Base-by-base conservation (phyloP, 2,797 vertebrate species). In the Spheniscus humboldti region DNA sequence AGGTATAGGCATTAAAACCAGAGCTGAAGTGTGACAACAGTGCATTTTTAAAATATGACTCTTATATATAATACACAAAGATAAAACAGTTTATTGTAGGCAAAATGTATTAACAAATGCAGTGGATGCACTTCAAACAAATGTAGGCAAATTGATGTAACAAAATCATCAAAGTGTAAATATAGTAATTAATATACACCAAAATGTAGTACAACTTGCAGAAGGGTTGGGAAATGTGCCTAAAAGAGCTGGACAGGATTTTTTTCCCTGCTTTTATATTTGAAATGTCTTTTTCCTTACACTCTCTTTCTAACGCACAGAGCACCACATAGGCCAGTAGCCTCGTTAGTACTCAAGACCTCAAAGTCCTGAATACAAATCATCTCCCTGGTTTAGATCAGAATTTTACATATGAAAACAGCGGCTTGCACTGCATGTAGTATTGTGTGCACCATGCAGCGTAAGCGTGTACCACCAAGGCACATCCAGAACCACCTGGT, bases 381-480 rank as follows among this genome's bases (percentile, higher is more conserved):
- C 4, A n/a, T 10, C 33, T 78, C 30, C 72, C 56, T 50, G 20
- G 31, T 73, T 81, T 73, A 66, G 37, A 56, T 45, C n/a, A 50
- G 66, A 47, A 59, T 55, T 88, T 81, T 45, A 45, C 28, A 33
- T 25, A 59, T 5, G 18, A 37, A 83, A 63, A 39, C 28, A 87
- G 73, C 12, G 5, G 27, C 41, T 83, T 66, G 28, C 68, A 28
- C 13, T 24, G 68, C 19, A 9, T 18, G 11, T 52, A 18, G 7
- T 53, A 27, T 48, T 12, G 0, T 10, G 28, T 47, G 19, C 56
- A 39, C 53, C 30, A 6, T 12, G 18, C 53, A 77, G 25, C 41
- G 9, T 25, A 57, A 71, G 23, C 0, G 0, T 19, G 28, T 59
- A 74, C 35, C 35, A 18, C 24, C 1, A 5, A 79, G 45, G 48